Percentiles rank a stretch among this genome's conserved stretches.
phyloP scores from a whole-genome alignment of 2,797 vertebrate genomes.

The Mus minutoides region DNA sequence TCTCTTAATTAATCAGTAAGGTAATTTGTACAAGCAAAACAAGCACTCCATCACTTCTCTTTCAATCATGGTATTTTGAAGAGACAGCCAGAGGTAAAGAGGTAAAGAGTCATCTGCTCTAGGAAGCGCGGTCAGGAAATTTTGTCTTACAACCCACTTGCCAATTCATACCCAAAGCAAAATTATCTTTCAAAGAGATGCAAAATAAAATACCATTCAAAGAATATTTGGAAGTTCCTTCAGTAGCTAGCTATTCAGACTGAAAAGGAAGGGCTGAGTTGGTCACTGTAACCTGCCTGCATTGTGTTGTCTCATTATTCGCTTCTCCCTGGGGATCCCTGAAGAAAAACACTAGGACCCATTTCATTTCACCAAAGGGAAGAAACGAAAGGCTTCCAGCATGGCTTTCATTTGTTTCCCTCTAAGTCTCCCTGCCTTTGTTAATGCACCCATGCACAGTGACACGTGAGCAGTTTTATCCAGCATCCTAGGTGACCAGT shows the following conservation, averaged over 20 bases:
- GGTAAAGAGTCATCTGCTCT: not conserved
- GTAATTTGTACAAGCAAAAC: not conserved
- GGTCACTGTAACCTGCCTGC: not conserved
- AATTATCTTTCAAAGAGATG: not conserved
- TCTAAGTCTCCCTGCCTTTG: not conserved
- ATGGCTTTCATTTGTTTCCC: not conserved
- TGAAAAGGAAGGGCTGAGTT: not conserved
- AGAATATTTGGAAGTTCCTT: not conserved
- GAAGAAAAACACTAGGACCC: not conserved
- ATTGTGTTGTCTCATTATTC: not conserved
- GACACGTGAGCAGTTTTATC: not conserved
- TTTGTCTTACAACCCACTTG: not conserved
- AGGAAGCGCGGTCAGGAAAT: not conserved
- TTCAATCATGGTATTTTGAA: not conserved
- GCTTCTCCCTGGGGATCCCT: not conserved
- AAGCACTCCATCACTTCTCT: not conserved
- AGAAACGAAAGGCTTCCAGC: conserved; percentile 1
- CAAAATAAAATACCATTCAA: not conserved
- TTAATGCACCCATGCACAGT: not conserved
- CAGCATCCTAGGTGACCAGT: not conserved
- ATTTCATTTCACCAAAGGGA: not conserved
- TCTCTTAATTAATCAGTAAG: not conserved
- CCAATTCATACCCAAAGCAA: not conserved
- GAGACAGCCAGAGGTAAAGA: not conserved
- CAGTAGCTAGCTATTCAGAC: not conserved